Conservation (phyloP, 2,797 vertebrate genomes). For the Syndactyla subalaris region DNA sequence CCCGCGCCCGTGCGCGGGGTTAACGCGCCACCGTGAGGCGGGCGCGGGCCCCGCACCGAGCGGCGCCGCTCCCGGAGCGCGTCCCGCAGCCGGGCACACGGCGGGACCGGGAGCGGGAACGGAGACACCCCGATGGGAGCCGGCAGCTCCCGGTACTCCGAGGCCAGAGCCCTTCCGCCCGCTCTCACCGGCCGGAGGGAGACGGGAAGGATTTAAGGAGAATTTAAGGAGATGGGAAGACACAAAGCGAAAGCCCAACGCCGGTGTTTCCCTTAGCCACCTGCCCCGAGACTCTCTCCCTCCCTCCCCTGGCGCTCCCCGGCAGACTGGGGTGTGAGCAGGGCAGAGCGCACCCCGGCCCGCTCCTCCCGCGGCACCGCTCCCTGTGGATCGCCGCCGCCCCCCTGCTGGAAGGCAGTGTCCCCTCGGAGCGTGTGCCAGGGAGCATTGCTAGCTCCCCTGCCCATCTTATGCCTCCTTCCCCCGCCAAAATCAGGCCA, state of each 20-base stretch:
- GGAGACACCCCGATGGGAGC: neutral
- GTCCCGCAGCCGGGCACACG: neutral
- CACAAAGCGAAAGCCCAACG: neutral
- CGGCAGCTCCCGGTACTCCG: neutral
- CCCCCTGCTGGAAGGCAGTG: neutral
- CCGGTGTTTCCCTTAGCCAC: neutral
- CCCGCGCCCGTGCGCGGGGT: constrained; percentile 49
- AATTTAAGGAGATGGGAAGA: neutral
- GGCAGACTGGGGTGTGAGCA: neutral
- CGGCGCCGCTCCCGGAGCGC: neutral
- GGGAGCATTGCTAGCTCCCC: neutral
- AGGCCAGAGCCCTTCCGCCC: neutral
- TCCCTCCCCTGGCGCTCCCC: neutral
- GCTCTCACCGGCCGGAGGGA: rapidly evolving
- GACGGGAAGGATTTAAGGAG: neutral
- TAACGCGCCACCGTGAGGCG: constrained; percentile 81
- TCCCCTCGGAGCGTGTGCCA: neutral
- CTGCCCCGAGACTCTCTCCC: neutral
- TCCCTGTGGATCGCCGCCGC: neutral
- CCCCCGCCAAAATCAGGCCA: neutral
- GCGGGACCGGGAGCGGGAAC: neutral
- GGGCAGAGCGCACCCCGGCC: neutral
- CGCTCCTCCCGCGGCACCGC: neutral
- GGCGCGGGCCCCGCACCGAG: neutral
- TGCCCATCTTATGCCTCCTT: neutral